phyloP scores from a whole-genome alignment of 2,113 vertebrate genomes.

The Pyxicephalus adspersus region DNA sequence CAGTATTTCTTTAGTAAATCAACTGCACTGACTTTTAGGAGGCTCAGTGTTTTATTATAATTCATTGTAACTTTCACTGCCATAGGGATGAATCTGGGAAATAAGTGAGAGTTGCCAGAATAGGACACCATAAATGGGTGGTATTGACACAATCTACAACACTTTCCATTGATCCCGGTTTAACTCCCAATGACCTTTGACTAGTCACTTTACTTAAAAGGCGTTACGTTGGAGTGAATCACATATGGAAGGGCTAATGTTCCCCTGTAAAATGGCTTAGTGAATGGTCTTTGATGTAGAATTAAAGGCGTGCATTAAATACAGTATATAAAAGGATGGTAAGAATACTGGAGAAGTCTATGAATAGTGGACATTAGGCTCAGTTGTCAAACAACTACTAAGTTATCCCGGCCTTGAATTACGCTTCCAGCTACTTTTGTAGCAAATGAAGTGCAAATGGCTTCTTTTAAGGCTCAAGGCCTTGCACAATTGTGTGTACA shows the following conservation, averaged over 20 bases:
- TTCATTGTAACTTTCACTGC: too few species aligned
- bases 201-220: constrained; percentile 1
- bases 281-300: too few species aligned
- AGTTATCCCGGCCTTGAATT: neutral
- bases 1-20: too few species aligned
- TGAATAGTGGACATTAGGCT: neutral
- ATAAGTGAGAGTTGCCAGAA: too few species aligned
- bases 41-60: too few species aligned
- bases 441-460: constrained; percentile 43
- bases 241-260: neutral
- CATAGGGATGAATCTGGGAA: too few species aligned
- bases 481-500: constrained; percentile 21
- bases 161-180: constrained; percentile 6
- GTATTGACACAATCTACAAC: neutral
- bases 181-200: constrained; percentile 13
- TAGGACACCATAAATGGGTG: neutral
- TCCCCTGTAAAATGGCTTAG: neutral
- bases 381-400: neutral
- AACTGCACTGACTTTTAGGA: too few species aligned
- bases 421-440: neutral
- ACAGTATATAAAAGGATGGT: too few species aligned
- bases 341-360: too few species aligned
- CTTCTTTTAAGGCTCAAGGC: constrained; percentile 19
- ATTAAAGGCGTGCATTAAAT: too few species aligned
- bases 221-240: neutral